Evolutionary conservation across 2,113 vertebrate species (phyloP), one percentile per base, ranked within the genome.

Genomic region (Planiliza haematocheilus): DNA sequence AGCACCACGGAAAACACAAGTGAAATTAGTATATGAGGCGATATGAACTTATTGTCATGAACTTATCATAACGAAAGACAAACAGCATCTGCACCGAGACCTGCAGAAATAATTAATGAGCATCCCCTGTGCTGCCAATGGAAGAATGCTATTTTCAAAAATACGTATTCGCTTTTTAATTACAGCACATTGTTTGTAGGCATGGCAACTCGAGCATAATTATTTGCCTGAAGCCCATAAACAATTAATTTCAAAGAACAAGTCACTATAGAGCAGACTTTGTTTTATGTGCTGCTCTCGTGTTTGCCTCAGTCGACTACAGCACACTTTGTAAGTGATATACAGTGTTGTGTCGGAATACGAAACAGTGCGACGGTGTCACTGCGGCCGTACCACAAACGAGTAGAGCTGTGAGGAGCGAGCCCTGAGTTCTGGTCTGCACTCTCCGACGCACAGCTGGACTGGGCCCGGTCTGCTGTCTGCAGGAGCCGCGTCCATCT

Each of bases 381-480:
- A 38, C 38, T 24, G 8, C 45, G 58, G 52, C 91, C 95, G 89
- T 92, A 99, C 98, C 97, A 99, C 97, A 4, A 99, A 99, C 58
- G 91, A 91, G 86, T 95, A 99, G 74, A 96, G 95, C 42, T 98
- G 97, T 0, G 93, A 74, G 0, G 97, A 99, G 81, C 91, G 95
- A 67, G 98, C 94, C 77, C 90, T 95, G 76, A 99, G 98, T 78
- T 99, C 97, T 0, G 97, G 96, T 66, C 94, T 94, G 91, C 98
- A 98, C 87, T 99, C 97, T 2, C 96, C 96, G 0, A 99, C 95
- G 56, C 98, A 99, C 74, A 99, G 94, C 74, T 95, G 96, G 61
- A 97, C 96, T 0, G 97, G 95, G 38, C 98, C 98, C 0, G 97
- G 94, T 58, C 87, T 90, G 67, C 90, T 95, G 37, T 94, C 94